Evolutionary conservation across 2,888 invertebrate genomes (phyloP).

Genomic region (Temnothorax rugatulus): DNA sequence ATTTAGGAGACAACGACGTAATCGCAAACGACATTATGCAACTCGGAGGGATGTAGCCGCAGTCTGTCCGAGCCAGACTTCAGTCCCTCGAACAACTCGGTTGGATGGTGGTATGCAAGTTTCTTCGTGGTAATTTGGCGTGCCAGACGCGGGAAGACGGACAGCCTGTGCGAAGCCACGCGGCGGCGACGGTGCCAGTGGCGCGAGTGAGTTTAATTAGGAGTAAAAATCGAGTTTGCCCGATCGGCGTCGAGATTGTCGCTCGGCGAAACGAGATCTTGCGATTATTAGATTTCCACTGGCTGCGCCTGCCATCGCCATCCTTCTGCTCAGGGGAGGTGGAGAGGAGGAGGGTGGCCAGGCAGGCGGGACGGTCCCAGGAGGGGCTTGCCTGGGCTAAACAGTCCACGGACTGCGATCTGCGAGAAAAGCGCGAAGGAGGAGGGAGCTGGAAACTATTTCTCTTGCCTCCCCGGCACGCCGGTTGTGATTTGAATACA

Average conservation of each 20-base stretch:
- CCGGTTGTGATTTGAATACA: conserved; percentile 85
- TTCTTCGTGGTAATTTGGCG: conserved; percentile 53
- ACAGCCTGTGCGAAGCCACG: conserved; percentile 43
- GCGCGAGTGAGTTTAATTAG: conserved; percentile 72
- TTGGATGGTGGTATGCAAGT: conserved; percentile 25
- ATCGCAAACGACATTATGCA: conserved; percentile 43
- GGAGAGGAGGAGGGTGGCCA: conserved; percentile 4
- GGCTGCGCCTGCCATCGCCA: conserved; percentile 28
- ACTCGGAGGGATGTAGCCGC: conserved; percentile 23
- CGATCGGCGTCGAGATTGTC: conserved; percentile 74
- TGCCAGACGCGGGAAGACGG: conserved; percentile 20
- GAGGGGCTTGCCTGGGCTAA: conserved; percentile 65
- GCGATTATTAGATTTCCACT: conserved; percentile 72
- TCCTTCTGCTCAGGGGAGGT: neutral
- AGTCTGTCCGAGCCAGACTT: conserved; percentile 42
- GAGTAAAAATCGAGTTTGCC: conserved; percentile 75
- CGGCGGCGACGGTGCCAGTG: neutral
- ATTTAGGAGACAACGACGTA: conserved; percentile 40
- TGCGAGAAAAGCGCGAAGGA: conserved; percentile 68
- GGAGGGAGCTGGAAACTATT: conserved; percentile 80
- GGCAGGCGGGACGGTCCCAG: conserved; percentile 52
- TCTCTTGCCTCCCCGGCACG: conserved; percentile 79
- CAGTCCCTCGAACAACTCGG: conserved; percentile 25
- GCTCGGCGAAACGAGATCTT: conserved; percentile 72
- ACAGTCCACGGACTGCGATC: conserved; percentile 71